A percentile compares a stretch with the other conserved stretches of the same genome.
Evolutionary conservation across 2,113 vertebrate species (phyloP).

Genomic region (Salvator merianae): DNA sequence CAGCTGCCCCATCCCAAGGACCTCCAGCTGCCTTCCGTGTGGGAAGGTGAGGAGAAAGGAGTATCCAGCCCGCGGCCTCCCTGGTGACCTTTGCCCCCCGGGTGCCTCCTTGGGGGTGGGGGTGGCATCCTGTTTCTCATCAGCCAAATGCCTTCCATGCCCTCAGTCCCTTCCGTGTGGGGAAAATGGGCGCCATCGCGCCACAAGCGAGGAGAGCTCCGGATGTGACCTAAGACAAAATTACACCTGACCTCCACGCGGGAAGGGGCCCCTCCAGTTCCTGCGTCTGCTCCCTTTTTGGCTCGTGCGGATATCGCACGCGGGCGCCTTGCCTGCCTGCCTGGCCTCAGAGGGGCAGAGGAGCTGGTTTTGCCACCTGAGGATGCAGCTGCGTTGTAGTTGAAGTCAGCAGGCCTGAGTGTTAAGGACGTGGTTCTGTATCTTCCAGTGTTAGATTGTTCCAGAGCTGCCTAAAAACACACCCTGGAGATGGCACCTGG

Average conservation of each 20-base stretch:
- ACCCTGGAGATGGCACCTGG: too few species aligned
- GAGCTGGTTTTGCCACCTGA: too few species aligned
- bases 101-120: slow-evolving; percentile 42
- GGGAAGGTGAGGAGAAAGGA: slow-evolving; percentile 28
- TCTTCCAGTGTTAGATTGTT: neutral
- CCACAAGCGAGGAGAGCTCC: slow-evolving; percentile 66
- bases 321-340: neutral
- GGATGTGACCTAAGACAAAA: slow-evolving; percentile 69
- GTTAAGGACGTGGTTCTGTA: neutral
- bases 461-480: too few species aligned
- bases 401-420: neutral
- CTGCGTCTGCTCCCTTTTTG: slow-evolving; percentile 66
- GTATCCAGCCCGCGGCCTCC: neutral
- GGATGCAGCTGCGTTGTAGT: neutral
- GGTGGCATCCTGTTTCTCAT: slow-evolving; percentile 62
- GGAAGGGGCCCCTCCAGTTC: slow-evolving; percentile 62
- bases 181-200: slow-evolving; percentile 65
- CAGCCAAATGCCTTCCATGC: slow-evolving; percentile 65
- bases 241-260: slow-evolving; percentile 68
- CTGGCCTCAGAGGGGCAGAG: slow-evolving; percentile 4
- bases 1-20: accelerated
- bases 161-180: slow-evolving; percentile 55
- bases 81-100: slow-evolving; percentile 51
- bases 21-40: neutral
- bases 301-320: slow-evolving; percentile 43